These are phyloP conservation scores for Diloba caeruleocephala DNA, from an alignment of 2,888 invertebrate genomes.

Conservation along the genomic window DNA sequence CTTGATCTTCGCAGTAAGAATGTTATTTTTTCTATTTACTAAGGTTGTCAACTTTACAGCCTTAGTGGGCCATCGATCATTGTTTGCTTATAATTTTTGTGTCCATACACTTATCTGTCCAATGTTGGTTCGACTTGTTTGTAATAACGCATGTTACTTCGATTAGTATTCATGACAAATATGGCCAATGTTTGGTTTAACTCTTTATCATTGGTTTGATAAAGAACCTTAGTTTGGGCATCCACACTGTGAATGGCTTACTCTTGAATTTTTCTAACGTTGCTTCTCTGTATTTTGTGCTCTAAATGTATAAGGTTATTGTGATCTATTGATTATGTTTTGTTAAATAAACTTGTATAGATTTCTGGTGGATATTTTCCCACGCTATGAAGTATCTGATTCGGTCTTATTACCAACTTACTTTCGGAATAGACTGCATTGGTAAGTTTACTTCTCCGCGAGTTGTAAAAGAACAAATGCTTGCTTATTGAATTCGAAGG, in stretches of 20 bases:
- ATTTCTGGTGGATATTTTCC: conserved; percentile 14
- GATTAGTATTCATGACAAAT: conserved; percentile 53
- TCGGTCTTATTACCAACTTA: conserved; percentile 13
- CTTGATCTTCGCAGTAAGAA: conserved; percentile 46
- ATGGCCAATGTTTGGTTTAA: conserved; percentile 48
- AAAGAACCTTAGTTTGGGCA: conserved; percentile 25
- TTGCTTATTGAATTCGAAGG: not conserved
- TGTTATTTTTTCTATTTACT: conserved; percentile 55
- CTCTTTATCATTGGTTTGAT: conserved; percentile 41
- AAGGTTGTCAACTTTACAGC: conserved; percentile 69
- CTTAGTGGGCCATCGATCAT: conserved; percentile 63
- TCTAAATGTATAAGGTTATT: conserved; percentile 20
- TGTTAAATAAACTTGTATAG: conserved; percentile 1
- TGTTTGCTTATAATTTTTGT: conserved; percentile 65
- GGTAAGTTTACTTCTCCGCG: conserved; percentile 15
- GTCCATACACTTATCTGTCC: conserved; percentile 64
- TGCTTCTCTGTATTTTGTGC: conserved; percentile 13
- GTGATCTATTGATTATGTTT: conserved; percentile 9
- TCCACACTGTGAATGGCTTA: conserved; percentile 23
- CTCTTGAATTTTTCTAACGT: conserved; percentile 1
- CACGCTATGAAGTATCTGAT: conserved; percentile 20
- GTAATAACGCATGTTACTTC: conserved; percentile 55
- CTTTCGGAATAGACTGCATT: conserved; percentile 6
- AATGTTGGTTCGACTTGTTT: conserved; percentile 60
- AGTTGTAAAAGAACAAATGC: conserved; percentile 4